phyloP scores from a whole-genome alignment of 2,888 invertebrate species.

The Abscondita cerata region DNA sequence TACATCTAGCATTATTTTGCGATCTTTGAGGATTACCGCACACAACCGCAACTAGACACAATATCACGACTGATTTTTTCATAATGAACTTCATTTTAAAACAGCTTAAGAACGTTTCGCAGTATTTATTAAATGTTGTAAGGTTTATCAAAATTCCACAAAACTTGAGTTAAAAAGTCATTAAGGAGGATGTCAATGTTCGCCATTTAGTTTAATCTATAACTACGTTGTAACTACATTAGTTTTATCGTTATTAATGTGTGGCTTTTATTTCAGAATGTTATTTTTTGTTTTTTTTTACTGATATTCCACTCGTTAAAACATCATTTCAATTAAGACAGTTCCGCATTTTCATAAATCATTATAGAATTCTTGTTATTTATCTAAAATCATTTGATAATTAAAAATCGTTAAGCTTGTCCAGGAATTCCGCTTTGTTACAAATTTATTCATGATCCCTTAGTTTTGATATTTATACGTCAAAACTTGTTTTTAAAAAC shows the following conservation, averaged over 20 bases:
- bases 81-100: not conserved
- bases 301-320: not conserved
- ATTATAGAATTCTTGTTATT: no score
- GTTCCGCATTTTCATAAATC: no score
- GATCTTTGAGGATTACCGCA: not conserved
- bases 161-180: slow-evolving; percentile 17
- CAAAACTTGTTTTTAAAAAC: no score
- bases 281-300: not conserved
- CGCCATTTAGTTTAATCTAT: not conserved
- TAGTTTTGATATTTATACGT: no score
- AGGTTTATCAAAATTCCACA: slow-evolving; percentile 16
- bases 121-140: slow-evolving; percentile 5
- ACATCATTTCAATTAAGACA: not conserved
- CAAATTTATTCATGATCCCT: no score
- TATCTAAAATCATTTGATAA: no score
- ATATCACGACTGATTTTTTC: not conserved
- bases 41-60: not conserved
- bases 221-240: not conserved
- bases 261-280: not conserved
- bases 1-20: not conserved
- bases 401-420: no score
- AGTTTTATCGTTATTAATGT: not conserved
- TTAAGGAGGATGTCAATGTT: slow-evolving; percentile 10
- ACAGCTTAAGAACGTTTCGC: not conserved
- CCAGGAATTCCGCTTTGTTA: no score